phyloP scores from a whole-genome alignment of 2,113 vertebrate genomes.

The Verasper variegatus region DNA sequence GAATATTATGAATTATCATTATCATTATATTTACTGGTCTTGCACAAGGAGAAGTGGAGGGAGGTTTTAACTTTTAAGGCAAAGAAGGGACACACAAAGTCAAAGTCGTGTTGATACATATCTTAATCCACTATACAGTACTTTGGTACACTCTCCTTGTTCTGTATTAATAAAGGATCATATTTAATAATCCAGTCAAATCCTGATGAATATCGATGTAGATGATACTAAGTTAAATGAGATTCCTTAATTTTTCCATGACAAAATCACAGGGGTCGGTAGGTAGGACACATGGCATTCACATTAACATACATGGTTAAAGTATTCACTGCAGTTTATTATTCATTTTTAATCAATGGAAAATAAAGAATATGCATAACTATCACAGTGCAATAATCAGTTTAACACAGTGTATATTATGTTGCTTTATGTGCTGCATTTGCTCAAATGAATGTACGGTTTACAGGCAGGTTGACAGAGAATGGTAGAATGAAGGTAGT shows the following conservation, averaged over 20 bases:
- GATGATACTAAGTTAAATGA: conserved; percentile 6
- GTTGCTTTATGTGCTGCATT: conserved; percentile 60
- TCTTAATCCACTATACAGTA: conserved; percentile 29
- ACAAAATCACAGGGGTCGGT: conserved; percentile 6
- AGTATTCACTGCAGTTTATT: conserved; percentile 33
- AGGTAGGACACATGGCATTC: conserved; percentile 16
- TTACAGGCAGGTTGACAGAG: conserved; percentile 39
- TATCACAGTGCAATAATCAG: conserved; percentile 71
- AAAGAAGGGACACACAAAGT: conserved; percentile 29
- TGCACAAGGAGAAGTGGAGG: conserved; percentile 36
- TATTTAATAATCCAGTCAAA: conserved; percentile 13
- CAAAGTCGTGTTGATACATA: conserved; percentile 39
- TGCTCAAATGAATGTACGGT: conserved; percentile 69
- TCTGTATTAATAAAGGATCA: conserved; percentile 12
- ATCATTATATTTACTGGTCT: conserved; percentile 39
- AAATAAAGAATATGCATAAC: conserved; percentile 44
- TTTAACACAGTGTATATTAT: conserved; percentile 53
- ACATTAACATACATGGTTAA: conserved; percentile 35
- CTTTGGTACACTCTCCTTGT: conserved; percentile 20
- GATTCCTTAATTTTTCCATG: conserved; percentile 24
- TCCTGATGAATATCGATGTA: conserved; percentile 16
- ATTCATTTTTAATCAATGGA: conserved; percentile 27
- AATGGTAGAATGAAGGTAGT: conserved; percentile 21
- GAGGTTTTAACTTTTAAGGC: conserved; percentile 5
- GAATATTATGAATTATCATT: conserved; percentile 17